Conservation (phyloP, 2,113 vertebrate species). For the Lamprotornis superbus region DNA sequence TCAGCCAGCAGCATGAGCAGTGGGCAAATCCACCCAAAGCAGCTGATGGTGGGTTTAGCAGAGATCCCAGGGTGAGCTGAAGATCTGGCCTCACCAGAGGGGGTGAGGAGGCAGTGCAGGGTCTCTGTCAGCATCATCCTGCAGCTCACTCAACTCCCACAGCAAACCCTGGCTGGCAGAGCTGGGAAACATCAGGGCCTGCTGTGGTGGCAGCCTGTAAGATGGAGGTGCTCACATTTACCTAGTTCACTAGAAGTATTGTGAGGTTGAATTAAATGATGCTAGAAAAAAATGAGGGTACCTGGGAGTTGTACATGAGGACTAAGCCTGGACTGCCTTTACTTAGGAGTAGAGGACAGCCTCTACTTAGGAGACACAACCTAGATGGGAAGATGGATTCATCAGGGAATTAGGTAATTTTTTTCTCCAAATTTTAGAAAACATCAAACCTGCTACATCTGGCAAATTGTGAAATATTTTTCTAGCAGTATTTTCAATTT, state of each 20-base stretch:
- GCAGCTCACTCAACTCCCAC: neutral
- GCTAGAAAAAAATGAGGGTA: neutral
- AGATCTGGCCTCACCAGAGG: rapidly evolving
- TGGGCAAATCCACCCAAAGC: rapidly evolving
- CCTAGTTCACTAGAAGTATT: neutral
- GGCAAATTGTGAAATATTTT: neutral
- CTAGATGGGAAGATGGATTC: neutral
- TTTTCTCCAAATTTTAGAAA: neutral
- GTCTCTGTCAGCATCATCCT: rapidly evolving
- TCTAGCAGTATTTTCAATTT: neutral
- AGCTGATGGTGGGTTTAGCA: rapidly evolving
- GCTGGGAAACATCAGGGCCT: neutral
- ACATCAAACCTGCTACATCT: neutral
- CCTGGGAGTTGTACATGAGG: neutral
- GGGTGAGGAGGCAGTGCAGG: rapidly evolving
- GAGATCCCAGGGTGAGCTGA: neutral
- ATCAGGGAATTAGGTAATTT: neutral
- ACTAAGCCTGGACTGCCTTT: neutral
- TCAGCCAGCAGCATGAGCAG: neutral
- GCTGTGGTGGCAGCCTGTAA: neutral
- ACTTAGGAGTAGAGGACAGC: neutral
- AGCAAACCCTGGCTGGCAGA: rapidly evolving
- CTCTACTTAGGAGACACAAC: neutral
- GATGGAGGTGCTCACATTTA: neutral
- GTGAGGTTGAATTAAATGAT: neutral